Conservation (phyloP, 2,113 vertebrate genomes). For the Corvus moneduloides region DNA sequence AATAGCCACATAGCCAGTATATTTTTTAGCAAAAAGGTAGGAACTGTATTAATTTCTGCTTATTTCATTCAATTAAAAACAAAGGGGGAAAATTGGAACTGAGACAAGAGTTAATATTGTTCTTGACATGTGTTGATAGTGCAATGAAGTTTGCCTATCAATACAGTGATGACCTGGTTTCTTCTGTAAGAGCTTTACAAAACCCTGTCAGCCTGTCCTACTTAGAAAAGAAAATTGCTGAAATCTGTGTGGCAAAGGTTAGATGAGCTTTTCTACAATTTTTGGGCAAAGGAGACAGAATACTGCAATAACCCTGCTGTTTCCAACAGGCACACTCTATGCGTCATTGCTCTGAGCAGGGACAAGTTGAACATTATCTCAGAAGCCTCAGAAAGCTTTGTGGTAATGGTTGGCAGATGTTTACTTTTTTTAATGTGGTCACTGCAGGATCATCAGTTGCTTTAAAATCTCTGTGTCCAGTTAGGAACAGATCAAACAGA, state of each 20-base stretch:
- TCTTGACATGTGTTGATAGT: neutral
- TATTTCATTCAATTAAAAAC: neutral
- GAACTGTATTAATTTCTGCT: neutral
- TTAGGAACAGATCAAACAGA: neutral
- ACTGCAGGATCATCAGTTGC: neutral
- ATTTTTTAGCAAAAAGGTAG: neutral
- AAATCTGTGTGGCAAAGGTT: neutral
- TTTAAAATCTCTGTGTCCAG: neutral
- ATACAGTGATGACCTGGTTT: neutral
- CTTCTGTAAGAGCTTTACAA: neutral
- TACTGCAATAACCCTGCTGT: neutral
- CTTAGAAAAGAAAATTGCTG: neutral
- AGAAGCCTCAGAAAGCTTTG: neutral
- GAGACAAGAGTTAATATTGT: neutral
- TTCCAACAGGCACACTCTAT: neutral
- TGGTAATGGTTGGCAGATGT: neutral
- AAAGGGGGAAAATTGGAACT: neutral
- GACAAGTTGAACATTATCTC: neutral
- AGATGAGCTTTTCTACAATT: neutral
- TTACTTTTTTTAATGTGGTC: neutral
- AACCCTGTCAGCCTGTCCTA: neutral
- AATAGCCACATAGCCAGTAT: neutral
- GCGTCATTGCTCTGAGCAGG: neutral
- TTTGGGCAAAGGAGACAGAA: neutral
- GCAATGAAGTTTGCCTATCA: neutral